A percentile compares a stretch with the other conserved stretches of the same genome.
Evolutionary conservation across 2,113 vertebrate genomes (phyloP).

Genomic region (Ondatra zibethicus): DNA sequence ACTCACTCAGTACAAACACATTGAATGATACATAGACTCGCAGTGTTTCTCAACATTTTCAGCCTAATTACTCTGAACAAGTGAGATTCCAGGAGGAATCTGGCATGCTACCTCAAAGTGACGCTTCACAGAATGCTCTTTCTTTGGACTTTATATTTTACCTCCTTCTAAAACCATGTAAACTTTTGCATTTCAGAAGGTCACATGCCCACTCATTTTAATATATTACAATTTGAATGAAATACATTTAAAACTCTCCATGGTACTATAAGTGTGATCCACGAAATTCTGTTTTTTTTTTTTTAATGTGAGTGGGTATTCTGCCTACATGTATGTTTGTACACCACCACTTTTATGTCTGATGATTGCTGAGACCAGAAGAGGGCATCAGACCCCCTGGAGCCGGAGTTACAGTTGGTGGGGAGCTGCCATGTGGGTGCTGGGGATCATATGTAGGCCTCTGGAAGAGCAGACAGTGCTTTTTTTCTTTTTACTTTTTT

Average conservation of each 20-base stretch:
- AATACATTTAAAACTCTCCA: not conserved
- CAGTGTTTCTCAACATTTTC: conserved; percentile 22
- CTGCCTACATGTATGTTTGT: not conserved
- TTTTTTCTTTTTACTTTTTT: not conserved
- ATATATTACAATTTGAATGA: not conserved
- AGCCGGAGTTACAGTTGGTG: not conserved
- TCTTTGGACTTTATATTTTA: conserved; percentile 24
- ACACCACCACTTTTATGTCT: not conserved
- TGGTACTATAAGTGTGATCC: not conserved
- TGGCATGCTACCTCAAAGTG: not conserved
- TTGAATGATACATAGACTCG: not conserved
- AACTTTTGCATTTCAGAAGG: not conserved
- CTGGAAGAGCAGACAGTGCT: not conserved
- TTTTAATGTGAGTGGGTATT: not conserved
- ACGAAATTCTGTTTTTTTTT: not conserved
- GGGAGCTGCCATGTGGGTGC: not conserved
- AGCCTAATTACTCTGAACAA: conserved; percentile 45
- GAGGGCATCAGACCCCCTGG: not conserved
- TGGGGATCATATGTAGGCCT: not conserved
- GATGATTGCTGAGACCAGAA: not conserved
- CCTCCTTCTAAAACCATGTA: conserved; percentile 30
- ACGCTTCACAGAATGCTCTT: not conserved
- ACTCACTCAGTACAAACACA: not conserved
- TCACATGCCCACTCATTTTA: not conserved
- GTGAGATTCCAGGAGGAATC: not conserved